phyloP scores from a whole-genome alignment of 92 coral and sea anemone species.

The Umimayanthus chanpuru region DNA sequence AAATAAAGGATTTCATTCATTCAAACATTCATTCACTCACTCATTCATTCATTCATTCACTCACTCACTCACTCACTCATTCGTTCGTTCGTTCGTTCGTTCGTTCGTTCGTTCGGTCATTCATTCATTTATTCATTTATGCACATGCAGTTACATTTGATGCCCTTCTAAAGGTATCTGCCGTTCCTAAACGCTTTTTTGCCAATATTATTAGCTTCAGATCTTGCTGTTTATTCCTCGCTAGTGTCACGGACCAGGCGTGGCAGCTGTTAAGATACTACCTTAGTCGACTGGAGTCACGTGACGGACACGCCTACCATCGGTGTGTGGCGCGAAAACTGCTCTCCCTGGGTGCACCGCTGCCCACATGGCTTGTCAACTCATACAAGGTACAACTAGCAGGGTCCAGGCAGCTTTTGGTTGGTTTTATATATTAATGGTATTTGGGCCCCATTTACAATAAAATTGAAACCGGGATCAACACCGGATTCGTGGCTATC shows the following conservation, averaged over 20 bases:
- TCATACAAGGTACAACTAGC: slow-evolving; percentile 74
- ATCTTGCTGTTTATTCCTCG: too few species aligned
- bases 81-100: too few species aligned
- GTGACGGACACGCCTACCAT: slow-evolving; percentile 73
- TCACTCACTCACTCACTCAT: too few species aligned
- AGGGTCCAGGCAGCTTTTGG: neutral
- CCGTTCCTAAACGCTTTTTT: neutral
- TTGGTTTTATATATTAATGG: neutral
- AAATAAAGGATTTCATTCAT: too few species aligned
- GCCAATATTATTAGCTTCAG: neutral
- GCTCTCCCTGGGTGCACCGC: slow-evolving; percentile 82
- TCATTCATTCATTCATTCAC: too few species aligned
- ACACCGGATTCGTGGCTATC: too few species aligned
- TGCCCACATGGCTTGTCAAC: slow-evolving; percentile 95
- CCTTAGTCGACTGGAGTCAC: slow-evolving; percentile 77
- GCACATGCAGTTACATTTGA: too few species aligned
- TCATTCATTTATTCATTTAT: too few species aligned
- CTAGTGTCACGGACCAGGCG: slow-evolving; percentile 91
- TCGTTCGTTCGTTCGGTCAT: too few species aligned
- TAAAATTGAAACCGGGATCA: too few species aligned
- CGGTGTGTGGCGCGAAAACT: slow-evolving; percentile 87
- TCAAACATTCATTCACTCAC: too few species aligned
- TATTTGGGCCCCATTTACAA: too few species aligned
- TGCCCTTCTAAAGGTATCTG: neutral
- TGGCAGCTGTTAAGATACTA: slow-evolving; percentile 85